A percentile compares a stretch with the other conserved stretches of the same genome.
Conservation (phyloP, 2,113 vertebrate genomes). For the Sciurus niger region DNA sequence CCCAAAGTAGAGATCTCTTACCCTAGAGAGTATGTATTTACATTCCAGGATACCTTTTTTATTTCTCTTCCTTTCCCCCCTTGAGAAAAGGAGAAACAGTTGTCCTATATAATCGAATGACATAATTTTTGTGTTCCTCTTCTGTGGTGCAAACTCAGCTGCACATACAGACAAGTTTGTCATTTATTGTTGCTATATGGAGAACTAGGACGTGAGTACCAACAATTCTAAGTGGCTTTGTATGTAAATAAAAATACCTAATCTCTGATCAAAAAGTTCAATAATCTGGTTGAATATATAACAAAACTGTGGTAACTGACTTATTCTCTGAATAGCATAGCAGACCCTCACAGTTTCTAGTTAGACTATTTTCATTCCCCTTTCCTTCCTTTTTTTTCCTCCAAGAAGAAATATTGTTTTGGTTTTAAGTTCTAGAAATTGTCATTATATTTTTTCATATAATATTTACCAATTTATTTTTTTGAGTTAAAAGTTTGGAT, state of each 20-base stretch:
- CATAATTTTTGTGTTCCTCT: background rate
- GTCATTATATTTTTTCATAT: background rate
- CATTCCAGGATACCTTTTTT: too few species aligned
- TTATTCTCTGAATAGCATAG: background rate
- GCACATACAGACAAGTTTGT: background rate
- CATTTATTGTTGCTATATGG: background rate
- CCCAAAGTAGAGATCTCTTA: background rate
- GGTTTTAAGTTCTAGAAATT: background rate
- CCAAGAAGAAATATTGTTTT: background rate
- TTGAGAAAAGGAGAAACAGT: background rate
- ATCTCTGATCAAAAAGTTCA: background rate
- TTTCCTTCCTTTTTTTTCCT: background rate
- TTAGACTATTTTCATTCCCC: background rate
- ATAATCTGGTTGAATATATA: background rate
- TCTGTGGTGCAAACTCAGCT: background rate
- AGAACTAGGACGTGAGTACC: background rate
- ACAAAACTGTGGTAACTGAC: background rate
- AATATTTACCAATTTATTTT: background rate
- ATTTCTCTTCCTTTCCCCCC: rapidly evolving
- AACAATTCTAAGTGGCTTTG: background rate
- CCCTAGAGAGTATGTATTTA: background rate
- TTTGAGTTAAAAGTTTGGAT: background rate
- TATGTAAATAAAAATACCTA: background rate
- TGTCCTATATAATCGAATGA: background rate
- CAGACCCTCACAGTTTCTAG: background rate